Conservation (phyloP, 2,113 vertebrate genomes). For the Blennius ocellaris region DNA sequence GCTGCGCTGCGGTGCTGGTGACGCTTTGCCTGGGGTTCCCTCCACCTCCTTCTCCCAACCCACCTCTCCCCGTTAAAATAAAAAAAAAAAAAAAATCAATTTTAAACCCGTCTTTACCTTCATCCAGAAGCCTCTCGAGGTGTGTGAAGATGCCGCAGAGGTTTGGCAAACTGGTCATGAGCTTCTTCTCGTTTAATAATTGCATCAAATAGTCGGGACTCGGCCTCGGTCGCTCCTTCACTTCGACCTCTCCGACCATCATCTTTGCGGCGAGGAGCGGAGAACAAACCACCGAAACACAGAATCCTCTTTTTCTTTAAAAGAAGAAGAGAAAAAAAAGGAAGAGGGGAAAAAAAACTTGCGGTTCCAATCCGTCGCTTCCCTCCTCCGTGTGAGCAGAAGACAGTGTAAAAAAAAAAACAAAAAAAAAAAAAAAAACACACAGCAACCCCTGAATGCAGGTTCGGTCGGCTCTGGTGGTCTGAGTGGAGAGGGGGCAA, state of each 20-base stretch:
- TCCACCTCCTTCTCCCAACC: too few relatives aligned
- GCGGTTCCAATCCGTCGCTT: slow-evolving; percentile 76
- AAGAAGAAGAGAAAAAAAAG: slow-evolving; percentile 45
- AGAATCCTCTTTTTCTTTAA: slow-evolving; percentile 74
- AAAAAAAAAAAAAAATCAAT: too few relatives aligned
- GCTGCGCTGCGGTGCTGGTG: too few relatives aligned
- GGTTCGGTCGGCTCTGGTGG: slow-evolving; percentile 67
- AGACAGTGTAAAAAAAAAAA: slow-evolving; percentile 50
- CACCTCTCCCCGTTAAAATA: not conserved
- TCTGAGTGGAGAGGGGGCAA: slow-evolving; percentile 61
- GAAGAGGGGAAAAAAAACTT: slow-evolving; percentile 79
- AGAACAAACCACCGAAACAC: slow-evolving; percentile 73
- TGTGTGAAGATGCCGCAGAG: slow-evolving; percentile 89
- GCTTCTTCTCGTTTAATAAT: slow-evolving; percentile 88
- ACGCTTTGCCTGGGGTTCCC: too few relatives aligned
- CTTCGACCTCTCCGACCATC: slow-evolving; percentile 90
- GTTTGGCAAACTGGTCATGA: slow-evolving; percentile 88
- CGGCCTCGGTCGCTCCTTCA: slow-evolving; percentile 90
- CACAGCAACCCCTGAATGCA: slow-evolving; percentile 46
- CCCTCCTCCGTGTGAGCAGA: slow-evolving; percentile 73
- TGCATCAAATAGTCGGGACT: slow-evolving; percentile 90
- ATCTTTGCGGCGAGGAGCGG: slow-evolving; percentile 81
- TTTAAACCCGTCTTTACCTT: slow-evolving; percentile 75
- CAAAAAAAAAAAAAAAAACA: slow-evolving; percentile 12
- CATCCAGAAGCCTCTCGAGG: slow-evolving; percentile 86